Evolutionary conservation across 2,797 vertebrate genomes (phyloP).

Genomic region (Cygnus olor): DNA sequence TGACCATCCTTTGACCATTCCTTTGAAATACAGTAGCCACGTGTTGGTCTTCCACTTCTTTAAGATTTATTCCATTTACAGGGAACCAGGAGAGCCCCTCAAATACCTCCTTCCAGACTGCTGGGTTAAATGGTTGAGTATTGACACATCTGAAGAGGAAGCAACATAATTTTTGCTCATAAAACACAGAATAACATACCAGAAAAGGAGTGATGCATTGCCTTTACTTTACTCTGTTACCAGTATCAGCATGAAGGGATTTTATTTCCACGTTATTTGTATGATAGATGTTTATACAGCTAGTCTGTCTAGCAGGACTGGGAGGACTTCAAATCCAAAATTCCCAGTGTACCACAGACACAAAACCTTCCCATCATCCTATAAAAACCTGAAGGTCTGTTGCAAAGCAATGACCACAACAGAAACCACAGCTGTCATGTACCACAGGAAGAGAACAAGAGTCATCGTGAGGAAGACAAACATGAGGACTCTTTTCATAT

Average conservation of each 20-base stretch:
- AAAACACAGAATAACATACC: background rate
- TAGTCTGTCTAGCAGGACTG: background rate
- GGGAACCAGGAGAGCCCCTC: background rate
- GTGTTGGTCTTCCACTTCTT: background rate
- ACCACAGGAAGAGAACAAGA: background rate
- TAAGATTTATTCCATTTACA: conserved; percentile 10
- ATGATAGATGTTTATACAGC: background rate
- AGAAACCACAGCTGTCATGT: background rate
- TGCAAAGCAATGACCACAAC: background rate
- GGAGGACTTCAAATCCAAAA: conserved; percentile 1
- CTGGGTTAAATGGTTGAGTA: background rate
- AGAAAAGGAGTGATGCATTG: background rate
- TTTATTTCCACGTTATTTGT: background rate
- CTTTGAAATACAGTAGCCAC: background rate
- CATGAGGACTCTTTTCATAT: background rate
- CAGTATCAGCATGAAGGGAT: background rate
- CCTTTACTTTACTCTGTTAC: background rate
- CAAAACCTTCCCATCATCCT: conserved; percentile 11
- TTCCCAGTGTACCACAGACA: background rate
- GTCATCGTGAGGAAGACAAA: background rate
- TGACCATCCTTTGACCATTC: background rate
- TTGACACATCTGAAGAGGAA: background rate
- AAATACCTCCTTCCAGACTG: background rate
- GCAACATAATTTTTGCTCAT: background rate
- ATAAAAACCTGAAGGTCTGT: conserved; percentile 18